Base-by-base conservation (phyloP, 2,113 vertebrate genomes). In the Xenopus borealis region DNA sequence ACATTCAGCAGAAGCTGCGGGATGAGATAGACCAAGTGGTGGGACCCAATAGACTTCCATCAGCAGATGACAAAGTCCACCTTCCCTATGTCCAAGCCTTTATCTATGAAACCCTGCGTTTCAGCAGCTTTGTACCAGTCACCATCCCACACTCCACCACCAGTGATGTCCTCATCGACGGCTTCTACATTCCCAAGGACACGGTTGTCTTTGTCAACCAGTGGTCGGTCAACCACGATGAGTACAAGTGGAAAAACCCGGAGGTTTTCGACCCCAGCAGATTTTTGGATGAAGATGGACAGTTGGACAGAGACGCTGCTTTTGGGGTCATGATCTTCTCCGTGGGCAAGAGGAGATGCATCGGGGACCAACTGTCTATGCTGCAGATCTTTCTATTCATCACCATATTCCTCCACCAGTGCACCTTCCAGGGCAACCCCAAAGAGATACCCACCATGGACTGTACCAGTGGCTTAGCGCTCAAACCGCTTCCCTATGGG, bases 111-210 rank as follows among this genome's bases (percentile, higher is more conserved):
- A 88, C 86, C 4, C 87, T 95, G 85, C 91, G 94, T 80, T 95
- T 88, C 85, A 93, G 87, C 82, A 95, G 93, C 86, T 95, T 95
- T 0, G 91, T 95, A 53, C 94, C 94, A 0, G 55, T 95, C 80
- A 94, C 94, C 79, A 95, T 95, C 82, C 94, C 94, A 0, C 94
- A 95, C 53, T 93, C 93, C 46, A 94, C 94, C 67, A 95, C 92
- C 0, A 79, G 88, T 0, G 90, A 94, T 0, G 93, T 94, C 66
- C 87, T 87, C 9, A 89, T 95, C 0, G 88, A 91, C 19, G 93
- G 92, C 69, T 86, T 93, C 80, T 85, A 83, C 88, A 93, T 95
- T 82, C 92, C 93, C 70, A 91, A 91, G 80, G 91, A 92, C 86
- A 95, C 92, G 0, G 91, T 94, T 53, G 87, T 95, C 68, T 95